A percentile compares a stretch with the other conserved stretches of the same genome.
Evolutionary conservation across 2,888 invertebrate genomes (phyloP).

Genomic region (Morpho helenor): DNA sequence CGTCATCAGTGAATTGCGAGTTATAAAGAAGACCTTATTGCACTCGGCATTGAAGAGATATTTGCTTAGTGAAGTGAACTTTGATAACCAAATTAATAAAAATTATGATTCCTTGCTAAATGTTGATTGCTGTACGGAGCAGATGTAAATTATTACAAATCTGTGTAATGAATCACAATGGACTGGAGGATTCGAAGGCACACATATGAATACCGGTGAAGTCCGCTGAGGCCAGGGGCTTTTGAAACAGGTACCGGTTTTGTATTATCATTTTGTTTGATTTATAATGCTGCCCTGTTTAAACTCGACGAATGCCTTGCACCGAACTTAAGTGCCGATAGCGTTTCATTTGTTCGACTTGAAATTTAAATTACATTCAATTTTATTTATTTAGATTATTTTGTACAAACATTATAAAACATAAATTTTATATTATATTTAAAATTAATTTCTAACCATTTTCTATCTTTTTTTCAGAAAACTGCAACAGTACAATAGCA

Average conservation of each 20-base stretch:
- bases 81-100: conserved; percentile 50
- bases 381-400: too few species aligned
- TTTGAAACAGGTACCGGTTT: conserved; percentile 78
- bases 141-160: conserved; percentile 26
- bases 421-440: not conserved
- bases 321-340: conserved; percentile 28
- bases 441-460: not conserved
- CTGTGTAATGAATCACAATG: conserved; percentile 45
- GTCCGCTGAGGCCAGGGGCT: conserved; percentile 65
- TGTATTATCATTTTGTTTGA: conserved; percentile 75
- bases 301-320: conserved; percentile 46
- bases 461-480: conserved; percentile 42
- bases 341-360: conserved; percentile 11
- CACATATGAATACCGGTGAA: conserved; percentile 57
- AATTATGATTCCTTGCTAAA: conserved; percentile 40
- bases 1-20: conserved; percentile 29
- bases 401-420: too few species aligned
- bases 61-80: conserved; percentile 36
- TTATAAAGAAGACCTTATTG: conserved; percentile 56
- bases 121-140: conserved; percentile 47
- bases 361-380: not conserved
- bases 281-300: conserved; percentile 57
- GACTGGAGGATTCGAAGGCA: conserved; percentile 60
- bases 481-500: conserved; percentile 29
- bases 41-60: conserved; percentile 41